Conservation (phyloP, 64 coral and sea anemone species). For the Acropora tenuis region DNA sequence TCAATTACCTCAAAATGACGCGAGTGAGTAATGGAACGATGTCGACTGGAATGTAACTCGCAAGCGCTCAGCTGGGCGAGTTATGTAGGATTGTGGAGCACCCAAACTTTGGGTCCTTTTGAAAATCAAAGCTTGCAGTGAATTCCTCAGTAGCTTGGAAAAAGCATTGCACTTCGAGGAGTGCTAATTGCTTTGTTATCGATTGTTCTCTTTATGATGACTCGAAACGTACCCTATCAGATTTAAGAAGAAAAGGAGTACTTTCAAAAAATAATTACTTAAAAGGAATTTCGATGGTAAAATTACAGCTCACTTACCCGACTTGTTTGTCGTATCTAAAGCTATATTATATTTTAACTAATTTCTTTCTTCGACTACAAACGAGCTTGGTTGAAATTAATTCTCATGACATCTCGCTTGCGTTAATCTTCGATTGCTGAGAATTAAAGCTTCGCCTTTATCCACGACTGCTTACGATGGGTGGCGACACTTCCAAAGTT, state of each 20-base stretch:
- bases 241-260: not conserved
- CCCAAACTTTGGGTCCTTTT: not conserved
- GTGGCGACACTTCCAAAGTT: not conserved
- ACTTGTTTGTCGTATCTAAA: constrained; percentile 14
- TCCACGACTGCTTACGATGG: not conserved
- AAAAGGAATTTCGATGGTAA: constrained; percentile 18
- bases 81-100: too few species aligned
- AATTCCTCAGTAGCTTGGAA: constrained; percentile 25
- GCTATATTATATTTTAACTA: not conserved
- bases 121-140: not conserved
- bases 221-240: not conserved
- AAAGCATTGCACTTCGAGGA: not conserved
- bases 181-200: not conserved
- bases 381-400: too few species aligned
- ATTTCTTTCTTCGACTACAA: not conserved
- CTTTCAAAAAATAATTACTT: constrained; percentile 38
- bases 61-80: too few species aligned
- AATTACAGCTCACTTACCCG: not conserved
- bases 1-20: too few species aligned
- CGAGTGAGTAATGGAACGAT: too few species aligned
- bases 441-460: not conserved
- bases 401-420: too few species aligned
- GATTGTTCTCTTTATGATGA: not conserved
- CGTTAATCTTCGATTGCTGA: not conserved
- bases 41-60: too few species aligned